Conservation (phyloP, 2,113 vertebrate species). For the Calidris pugnax region DNA sequence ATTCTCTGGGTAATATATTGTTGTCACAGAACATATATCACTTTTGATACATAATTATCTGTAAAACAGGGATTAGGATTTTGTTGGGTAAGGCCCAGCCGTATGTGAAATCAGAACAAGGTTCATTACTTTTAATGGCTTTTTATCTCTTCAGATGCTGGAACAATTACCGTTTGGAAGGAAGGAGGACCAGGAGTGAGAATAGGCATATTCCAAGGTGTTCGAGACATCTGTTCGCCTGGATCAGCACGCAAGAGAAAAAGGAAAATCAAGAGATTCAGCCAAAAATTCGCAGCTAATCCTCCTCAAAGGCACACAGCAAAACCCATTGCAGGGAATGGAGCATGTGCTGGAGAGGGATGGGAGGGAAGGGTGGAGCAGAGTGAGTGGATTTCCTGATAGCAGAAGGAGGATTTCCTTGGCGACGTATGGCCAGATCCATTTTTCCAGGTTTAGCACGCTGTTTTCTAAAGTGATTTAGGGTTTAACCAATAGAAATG, state of each 20-base stretch:
- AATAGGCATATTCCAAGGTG: constrained; percentile 31
- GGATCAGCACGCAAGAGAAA: neutral
- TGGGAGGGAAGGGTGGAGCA: neutral
- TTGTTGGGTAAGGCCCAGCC: constrained; percentile 39
- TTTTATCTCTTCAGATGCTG: constrained; percentile 34
- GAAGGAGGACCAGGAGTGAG: neutral
- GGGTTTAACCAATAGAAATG: neutral
- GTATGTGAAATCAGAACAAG: constrained; percentile 35
- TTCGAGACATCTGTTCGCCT: neutral
- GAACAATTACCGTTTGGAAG: constrained; percentile 21
- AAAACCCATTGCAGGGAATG: neutral
- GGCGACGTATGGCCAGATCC: neutral
- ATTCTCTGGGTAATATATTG: neutral
- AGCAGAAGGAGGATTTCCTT: neutral
- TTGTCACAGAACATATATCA: constrained; percentile 51
- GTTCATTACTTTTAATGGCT: constrained; percentile 55
- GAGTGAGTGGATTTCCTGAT: neutral
- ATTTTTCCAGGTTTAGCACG: neutral
- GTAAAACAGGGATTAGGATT: constrained; percentile 34
- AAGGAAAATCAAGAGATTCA: neutral
- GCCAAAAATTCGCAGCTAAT: neutral
- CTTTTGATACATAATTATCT: constrained; percentile 47
- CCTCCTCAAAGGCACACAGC: neutral
- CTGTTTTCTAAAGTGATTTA: neutral
- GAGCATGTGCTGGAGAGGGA: neutral